Percentiles rank a stretch among this genome's conserved stretches.
Evolutionary conservation across 2,113 vertebrate species (phyloP).

Genomic region (Campylomormyrus numenius): DNA sequence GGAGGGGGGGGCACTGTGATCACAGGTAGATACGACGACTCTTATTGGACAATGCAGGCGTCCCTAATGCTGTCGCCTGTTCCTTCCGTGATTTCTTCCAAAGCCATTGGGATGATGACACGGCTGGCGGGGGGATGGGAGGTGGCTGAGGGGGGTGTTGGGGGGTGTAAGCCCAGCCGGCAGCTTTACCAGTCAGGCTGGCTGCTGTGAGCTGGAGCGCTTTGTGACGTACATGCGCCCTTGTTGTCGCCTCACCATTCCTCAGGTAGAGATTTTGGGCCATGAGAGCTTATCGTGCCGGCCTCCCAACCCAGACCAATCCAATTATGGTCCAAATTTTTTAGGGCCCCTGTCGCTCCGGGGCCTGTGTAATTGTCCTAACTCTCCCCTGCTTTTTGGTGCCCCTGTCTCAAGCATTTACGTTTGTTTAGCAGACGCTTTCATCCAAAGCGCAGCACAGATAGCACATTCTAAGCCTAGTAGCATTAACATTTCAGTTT

Average conservation of each 20-base stretch:
- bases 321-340: not conserved
- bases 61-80: slow-evolving; percentile 50
- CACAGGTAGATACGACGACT: slow-evolving; percentile 80
- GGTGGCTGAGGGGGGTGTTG: slow-evolving; percentile 67
- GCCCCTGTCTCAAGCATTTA: not conserved
- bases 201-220: not conserved
- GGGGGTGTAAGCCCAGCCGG: not conserved
- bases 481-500: not conserved
- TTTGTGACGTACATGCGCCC: not conserved
- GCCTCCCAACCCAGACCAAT: not conserved
- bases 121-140: slow-evolving; percentile 72
- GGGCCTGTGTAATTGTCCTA: too few relatives aligned
- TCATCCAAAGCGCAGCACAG: not conserved
- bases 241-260: not conserved
- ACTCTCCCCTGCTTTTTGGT: too few relatives aligned
- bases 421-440: not conserved
- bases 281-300: not conserved
- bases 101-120: slow-evolving; percentile 77
- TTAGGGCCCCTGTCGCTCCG: too few relatives aligned
- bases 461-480: not conserved
- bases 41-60: slow-evolving; percentile 94
- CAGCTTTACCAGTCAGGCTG: not conserved
- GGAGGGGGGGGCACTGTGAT: slow-evolving; percentile 54
- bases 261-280: not conserved
- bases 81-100: slow-evolving; percentile 51